These are phyloP conservation scores for Bombus confusus DNA, from an alignment of 1,140 invertebrate species.

Conservation along the genomic window DNA sequence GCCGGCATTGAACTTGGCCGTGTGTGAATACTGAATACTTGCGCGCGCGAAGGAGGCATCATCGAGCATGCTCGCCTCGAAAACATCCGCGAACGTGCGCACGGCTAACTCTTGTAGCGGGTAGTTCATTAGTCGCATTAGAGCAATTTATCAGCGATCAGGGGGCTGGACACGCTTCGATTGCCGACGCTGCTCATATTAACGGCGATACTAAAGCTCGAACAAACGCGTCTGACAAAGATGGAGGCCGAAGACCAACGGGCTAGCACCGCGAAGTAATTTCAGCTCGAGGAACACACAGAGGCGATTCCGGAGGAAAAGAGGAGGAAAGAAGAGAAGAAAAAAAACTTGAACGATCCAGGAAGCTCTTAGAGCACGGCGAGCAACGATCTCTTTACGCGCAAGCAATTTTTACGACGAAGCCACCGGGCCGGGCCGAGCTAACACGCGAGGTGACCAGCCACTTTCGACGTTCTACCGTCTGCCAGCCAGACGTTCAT, in stretches of 20 bases:
- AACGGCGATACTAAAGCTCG: conserved; percentile 13
- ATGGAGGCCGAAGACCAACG: conserved; percentile 2
- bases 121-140: conserved; percentile 58
- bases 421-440: conserved; percentile 77
- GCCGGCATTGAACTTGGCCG: conserved; percentile 38
- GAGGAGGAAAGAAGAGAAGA: not conserved
- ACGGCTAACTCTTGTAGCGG: conserved; percentile 20
- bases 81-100: conserved; percentile 11
- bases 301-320: not conserved
- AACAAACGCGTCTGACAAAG: conserved; percentile 16
- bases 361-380: conserved; percentile 76
- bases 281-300: not conserved
- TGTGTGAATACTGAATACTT: not conserved
- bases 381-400: conserved; percentile 81
- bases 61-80: not conserved
- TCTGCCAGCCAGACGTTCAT: conserved; percentile 6
- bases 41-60: not conserved
- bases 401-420: conserved; percentile 82
- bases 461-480: conserved; percentile 56
- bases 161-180: conserved; percentile 59
- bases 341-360: conserved; percentile 69
- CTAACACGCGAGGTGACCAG: conserved; percentile 79
- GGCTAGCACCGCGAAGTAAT: not conserved
- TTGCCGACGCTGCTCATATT: conserved; percentile 51
- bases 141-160: conserved; percentile 57